Evolutionary conservation across 2,888 invertebrate genomes (phyloP).

Genomic region (Tachina grossa): DNA sequence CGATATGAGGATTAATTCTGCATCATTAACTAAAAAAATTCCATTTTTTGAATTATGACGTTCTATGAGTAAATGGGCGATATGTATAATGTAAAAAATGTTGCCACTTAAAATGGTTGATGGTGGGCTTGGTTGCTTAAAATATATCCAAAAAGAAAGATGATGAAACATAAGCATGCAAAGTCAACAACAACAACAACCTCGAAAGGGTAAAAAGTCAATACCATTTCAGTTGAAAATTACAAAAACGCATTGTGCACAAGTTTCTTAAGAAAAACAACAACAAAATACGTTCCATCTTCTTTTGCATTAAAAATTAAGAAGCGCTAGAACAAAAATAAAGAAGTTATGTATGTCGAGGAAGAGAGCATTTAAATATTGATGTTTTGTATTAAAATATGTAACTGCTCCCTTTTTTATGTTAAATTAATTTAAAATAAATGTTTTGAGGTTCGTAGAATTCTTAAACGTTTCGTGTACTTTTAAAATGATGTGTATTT

Average conservation of each 20-base stretch:
- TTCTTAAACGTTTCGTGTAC: too few species aligned
- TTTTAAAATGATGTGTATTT: too few species aligned
- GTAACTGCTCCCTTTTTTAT: slow-evolving; percentile 15
- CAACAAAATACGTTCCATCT: not conserved
- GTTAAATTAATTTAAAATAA: not conserved
- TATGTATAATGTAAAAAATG: slow-evolving; percentile 11
- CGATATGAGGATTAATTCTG: too few species aligned
- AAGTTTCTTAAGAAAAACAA: slow-evolving; percentile 6
- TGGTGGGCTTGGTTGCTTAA: slow-evolving; percentile 36
- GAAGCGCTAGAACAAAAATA: not conserved
- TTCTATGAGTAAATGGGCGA: too few species aligned
- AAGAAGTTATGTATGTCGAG: not conserved
- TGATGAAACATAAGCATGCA: not conserved
- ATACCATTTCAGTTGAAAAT: slow-evolving; percentile 36
- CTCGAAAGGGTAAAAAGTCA: slow-evolving; percentile 59
- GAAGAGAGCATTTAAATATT: not conserved
- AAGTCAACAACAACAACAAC: slow-evolving; percentile 16
- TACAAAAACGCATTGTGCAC: slow-evolving; percentile 18
- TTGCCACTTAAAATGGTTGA: slow-evolving; percentile 20
- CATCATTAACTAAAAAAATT: too few species aligned
- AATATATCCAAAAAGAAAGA: slow-evolving; percentile 7
- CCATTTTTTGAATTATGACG: too few species aligned
- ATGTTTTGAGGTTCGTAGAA: too few species aligned
- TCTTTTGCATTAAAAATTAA: slow-evolving; percentile 42
- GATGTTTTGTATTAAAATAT: slow-evolving; percentile 6